A percentile compares a stretch with the other conserved stretches of the same genome.
These are phyloP conservation scores for Hydrotaea cyrtoneurina DNA, from an alignment of 2,888 invertebrate species.

Conservation along the genomic window DNA sequence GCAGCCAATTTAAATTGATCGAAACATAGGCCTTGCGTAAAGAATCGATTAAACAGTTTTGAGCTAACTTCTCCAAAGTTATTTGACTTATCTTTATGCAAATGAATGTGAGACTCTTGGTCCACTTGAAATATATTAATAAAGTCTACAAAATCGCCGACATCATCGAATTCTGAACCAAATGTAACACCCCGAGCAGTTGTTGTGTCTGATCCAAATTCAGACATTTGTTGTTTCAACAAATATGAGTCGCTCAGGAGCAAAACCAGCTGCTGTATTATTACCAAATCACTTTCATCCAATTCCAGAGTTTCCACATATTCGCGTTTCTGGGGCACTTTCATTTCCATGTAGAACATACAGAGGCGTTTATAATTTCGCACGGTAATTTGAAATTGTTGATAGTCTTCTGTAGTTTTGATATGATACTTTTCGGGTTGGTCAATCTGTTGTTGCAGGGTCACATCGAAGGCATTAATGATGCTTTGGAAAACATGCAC, in stretches of 20 bases:
- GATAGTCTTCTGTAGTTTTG: constrained; percentile 54
- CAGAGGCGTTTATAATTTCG: constrained; percentile 75
- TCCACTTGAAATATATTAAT: constrained; percentile 76
- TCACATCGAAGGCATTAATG: constrained; percentile 77
- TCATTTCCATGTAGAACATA: constrained; percentile 77
- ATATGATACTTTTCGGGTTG: constrained; percentile 73
- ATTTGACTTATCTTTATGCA: constrained; percentile 77
- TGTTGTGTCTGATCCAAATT: not conserved
- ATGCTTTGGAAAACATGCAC: constrained; percentile 83
- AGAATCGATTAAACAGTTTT: constrained; percentile 75
- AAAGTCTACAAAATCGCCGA: constrained; percentile 83
- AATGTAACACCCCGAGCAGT: constrained; percentile 82
- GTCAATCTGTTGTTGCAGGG: constrained; percentile 47
- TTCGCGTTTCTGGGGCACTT: constrained; percentile 69
- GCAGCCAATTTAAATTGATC: constrained; percentile 77
- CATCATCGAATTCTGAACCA: constrained; percentile 81
- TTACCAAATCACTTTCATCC: constrained; percentile 82
- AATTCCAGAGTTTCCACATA: constrained; percentile 72
- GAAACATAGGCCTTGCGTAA: constrained; percentile 79
- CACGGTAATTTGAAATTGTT: constrained; percentile 76
- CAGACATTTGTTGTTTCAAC: constrained; percentile 43
- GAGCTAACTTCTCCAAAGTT: constrained; percentile 75
- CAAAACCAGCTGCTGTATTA: constrained; percentile 85
- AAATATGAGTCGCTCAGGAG: constrained; percentile 78
- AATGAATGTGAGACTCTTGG: constrained; percentile 75